A percentile compares a stretch with the other conserved stretches of the same genome.
Conservation (phyloP, 1,140 invertebrate genomes). For the Eueides isabella region DNA sequence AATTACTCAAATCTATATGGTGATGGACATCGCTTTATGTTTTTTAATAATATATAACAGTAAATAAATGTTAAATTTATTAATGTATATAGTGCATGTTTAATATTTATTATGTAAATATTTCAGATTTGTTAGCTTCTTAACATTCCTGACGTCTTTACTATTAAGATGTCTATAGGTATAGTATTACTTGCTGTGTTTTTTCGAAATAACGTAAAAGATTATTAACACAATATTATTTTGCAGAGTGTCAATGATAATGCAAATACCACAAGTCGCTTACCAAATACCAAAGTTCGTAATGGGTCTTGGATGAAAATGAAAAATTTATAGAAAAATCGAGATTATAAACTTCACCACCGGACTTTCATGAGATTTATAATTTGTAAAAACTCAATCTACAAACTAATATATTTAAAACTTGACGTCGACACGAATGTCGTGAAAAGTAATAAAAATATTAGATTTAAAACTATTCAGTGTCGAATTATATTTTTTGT, state of each 20-base stretch:
- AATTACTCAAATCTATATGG: not conserved
- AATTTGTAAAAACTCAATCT: not conserved
- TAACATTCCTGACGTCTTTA: slow-evolving; percentile 8
- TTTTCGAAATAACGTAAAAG: not conserved
- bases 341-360: slow-evolving; percentile 50
- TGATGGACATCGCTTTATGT: not conserved
- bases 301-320: slow-evolving; percentile 85
- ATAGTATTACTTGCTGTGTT: not conserved
- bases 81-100: not conserved
- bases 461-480: not conserved
- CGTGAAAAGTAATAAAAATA: not conserved
- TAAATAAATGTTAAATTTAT: not conserved
- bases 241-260: slow-evolving; percentile 87
- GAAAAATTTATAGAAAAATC: not conserved
- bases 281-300: slow-evolving; percentile 91
- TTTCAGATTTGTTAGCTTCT: slow-evolving; percentile 8
- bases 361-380: slow-evolving; percentile 33
- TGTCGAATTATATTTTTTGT: not conserved
- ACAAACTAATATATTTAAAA: not conserved
- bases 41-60: not conserved
- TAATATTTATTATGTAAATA: slow-evolving; percentile 10
- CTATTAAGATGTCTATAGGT: slow-evolving; percentile 9
- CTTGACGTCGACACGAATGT: not conserved
- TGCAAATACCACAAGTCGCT: slow-evolving; percentile 89
- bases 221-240: not conserved